Evolutionary conservation across 2,888 invertebrate species (phyloP).

Genomic region (Stenotaenia linearis): DNA sequence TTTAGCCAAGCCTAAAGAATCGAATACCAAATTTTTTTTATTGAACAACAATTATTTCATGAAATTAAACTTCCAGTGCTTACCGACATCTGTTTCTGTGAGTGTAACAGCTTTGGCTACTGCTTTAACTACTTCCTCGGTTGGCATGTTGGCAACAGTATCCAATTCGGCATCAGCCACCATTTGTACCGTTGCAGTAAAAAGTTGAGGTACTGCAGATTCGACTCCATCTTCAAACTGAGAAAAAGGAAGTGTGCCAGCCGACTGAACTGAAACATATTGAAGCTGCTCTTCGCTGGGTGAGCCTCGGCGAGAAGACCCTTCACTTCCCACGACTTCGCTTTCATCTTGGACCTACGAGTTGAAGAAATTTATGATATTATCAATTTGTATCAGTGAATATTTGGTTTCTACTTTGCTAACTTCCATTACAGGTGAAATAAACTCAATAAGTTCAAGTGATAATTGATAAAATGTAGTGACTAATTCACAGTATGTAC

Average conservation of each 20-base stretch:
- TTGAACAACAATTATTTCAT: not conserved
- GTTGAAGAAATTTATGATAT: slow-evolving; percentile 36
- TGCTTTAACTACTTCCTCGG: slow-evolving; percentile 64
- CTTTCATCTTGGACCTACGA: slow-evolving; percentile 13
- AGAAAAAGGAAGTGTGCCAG: not conserved
- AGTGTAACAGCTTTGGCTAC: slow-evolving; percentile 80
- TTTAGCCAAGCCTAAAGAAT: slow-evolving; percentile 57
- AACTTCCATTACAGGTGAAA: slow-evolving; percentile 67
- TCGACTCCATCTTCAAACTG: slow-evolving; percentile 26
- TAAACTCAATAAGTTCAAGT: slow-evolving; percentile 69
- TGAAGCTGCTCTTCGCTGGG: slow-evolving; percentile 27
- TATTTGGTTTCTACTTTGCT: slow-evolving; percentile 63
- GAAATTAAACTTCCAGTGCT: slow-evolving; percentile 38
- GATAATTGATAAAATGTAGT: slow-evolving; percentile 92
- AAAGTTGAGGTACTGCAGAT: slow-evolving; percentile 33
- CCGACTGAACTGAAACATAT: not conserved
- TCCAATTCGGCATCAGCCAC: slow-evolving; percentile 74
- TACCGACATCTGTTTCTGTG: slow-evolving; percentile 82
- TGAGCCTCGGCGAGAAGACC: slow-evolving; percentile 27
- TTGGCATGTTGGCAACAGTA: slow-evolving; percentile 76
- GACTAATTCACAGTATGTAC: slow-evolving; percentile 85
- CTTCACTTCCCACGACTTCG: slow-evolving; percentile 30
- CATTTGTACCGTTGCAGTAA: slow-evolving; percentile 89
- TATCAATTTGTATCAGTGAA: slow-evolving; percentile 43
- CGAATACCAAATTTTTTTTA: no score